Percentiles rank a stretch among this genome's conserved stretches.
Evolutionary conservation across 1,140 invertebrate species (phyloP).

Genomic region (Ceratosolen fusciceps): DNA sequence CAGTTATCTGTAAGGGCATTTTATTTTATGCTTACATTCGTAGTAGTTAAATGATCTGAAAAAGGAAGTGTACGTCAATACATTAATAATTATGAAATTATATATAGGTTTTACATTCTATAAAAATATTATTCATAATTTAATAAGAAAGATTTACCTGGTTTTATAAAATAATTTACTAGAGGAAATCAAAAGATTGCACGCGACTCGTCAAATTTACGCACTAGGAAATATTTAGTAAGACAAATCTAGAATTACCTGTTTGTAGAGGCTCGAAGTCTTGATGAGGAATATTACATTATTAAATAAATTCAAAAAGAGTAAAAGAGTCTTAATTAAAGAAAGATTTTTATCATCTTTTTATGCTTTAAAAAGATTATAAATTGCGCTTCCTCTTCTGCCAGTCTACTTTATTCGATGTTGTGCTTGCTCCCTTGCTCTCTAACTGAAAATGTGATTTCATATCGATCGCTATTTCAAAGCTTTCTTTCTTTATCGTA

Average conservation of each 20-base stretch:
- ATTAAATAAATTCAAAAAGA: constrained; percentile 27
- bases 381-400: constrained; percentile 7
- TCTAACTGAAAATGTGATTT: background rate
- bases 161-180: background rate
- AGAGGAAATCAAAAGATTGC: background rate
- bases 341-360: constrained; percentile 34
- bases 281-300: constrained; percentile 4
- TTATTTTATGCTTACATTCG: no score
- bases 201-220: background rate
- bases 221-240: background rate
- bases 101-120: no score
- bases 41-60: no score
- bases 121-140: no score
- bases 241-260: no score
- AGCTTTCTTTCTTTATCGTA: background rate
- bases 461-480: constrained; percentile 39
- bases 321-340: constrained; percentile 30
- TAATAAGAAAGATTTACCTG: no score
- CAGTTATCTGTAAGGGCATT: no score
- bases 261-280: background rate
- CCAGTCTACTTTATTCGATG: background rate
- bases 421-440: background rate
- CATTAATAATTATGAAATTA: no score
- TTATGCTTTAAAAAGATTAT: background rate
- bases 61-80: no score